Evolutionary conservation across 2,888 invertebrate genomes (phyloP), one percentile per base, ranked within the genome.

Genomic region (Sinopyrophorus schimmeli): DNA sequence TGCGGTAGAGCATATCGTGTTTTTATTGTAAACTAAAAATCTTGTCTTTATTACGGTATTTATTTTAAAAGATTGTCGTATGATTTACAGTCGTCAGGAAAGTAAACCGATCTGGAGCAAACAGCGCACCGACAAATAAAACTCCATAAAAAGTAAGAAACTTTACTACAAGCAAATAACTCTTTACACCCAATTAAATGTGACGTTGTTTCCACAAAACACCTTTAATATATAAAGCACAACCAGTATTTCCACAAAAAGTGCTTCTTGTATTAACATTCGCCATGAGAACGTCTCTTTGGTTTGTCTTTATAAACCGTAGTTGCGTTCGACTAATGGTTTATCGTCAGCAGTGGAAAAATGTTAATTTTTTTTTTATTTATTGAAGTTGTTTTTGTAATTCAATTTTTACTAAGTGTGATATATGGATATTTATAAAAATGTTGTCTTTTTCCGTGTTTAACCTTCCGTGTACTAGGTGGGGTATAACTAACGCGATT

Each of bases 121-220:
- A 23, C 31, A 15, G 23, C 32, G 30, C 32, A 32, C 47, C 42
- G 47, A 37, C 42, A 47, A 43, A 47, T 47, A 31, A 27, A 48
- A n/a, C 11, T 37, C 16, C 24, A 49, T 38, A 52, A 42, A 46
- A 46, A 44, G 18, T 21, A 32, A 34, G 40, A 32, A 50, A 46
- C 41, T 43, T 38, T 38, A 35, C 42, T 57, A 55, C 54, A 54
- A 54, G 56, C 49, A 57, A 58, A 58, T 58, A 58, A 59, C 55
- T 59, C 56, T 52, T 59, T 55, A 44, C 59, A 57, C 59, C 59
- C 59, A 59, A 59, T 59, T 59, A 59, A 57, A 59, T 39, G 46
- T 43, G 52, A 57, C 57, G 55, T 54, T 53, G 54, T 42, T 54
- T 46, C 37, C 53, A 47, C 55, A 53, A 57, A 57, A 57, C 57